Percentiles rank a stretch among this genome's conserved stretches.
phyloP scores from a whole-genome alignment of 2,797 vertebrate species.

The Rhinichthys osculus region DNA sequence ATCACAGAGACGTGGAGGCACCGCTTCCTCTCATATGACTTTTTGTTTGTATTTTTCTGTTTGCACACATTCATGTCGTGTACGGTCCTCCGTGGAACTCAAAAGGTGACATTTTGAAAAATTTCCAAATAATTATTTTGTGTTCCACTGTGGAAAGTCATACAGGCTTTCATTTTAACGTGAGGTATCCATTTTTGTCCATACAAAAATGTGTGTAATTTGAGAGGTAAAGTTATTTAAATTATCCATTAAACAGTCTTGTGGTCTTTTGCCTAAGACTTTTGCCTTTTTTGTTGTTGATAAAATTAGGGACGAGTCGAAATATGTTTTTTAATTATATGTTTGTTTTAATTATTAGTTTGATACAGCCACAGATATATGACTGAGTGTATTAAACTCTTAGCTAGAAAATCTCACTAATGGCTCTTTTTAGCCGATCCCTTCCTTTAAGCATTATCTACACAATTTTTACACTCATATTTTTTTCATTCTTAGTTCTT shows the following conservation, averaged over 20 bases:
- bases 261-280: neutral
- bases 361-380: neutral
- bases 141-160: neutral
- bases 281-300: neutral
- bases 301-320: neutral
- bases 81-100: neutral
- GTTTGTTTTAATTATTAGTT: neutral
- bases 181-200: neutral
- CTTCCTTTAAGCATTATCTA: too few species aligned
- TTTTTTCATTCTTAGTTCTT: conserved; percentile 1
- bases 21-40: neutral
- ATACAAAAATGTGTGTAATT: neutral
- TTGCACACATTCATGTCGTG: neutral
- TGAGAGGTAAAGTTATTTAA: neutral
- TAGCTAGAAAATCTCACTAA: neutral
- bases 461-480: neutral
- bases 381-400: neutral
- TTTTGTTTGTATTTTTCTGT: neutral
- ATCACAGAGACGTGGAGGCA: neutral
- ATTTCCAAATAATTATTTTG: neutral
- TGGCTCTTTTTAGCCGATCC: neutral
- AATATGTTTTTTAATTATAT: neutral
- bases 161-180: neutral
- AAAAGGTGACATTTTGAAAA: neutral
- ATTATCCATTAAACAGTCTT: neutral